phyloP scores from a whole-genome alignment of 2,888 invertebrate genomes.

The Spodoptera exigua region DNA sequence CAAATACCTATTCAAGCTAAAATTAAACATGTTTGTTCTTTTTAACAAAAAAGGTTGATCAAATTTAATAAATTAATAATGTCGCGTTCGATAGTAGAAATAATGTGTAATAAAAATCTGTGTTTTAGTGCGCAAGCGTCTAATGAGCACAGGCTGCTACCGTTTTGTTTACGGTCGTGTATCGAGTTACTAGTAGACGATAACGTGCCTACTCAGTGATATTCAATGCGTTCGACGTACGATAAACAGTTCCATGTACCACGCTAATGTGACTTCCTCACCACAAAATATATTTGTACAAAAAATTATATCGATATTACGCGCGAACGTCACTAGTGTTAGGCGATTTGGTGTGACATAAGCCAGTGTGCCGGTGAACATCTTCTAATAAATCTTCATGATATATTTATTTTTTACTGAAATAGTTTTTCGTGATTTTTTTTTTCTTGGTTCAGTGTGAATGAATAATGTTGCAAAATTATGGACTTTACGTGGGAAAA shows the following conservation, averaged over 20 bases:
- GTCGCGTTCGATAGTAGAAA: slow-evolving; percentile 34
- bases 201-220: slow-evolving; percentile 68
- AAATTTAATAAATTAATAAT: slow-evolving; percentile 2
- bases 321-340: slow-evolving; percentile 46
- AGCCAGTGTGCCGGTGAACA: slow-evolving; percentile 23
- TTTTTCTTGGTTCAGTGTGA: slow-evolving; percentile 1
- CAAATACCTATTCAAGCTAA: background rate
- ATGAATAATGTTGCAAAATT: slow-evolving; percentile 34
- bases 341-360: slow-evolving; percentile 32
- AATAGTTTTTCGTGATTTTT: slow-evolving; percentile 7
- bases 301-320: slow-evolving; percentile 51
- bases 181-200: slow-evolving; percentile 71
- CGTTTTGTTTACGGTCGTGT: slow-evolving; percentile 71
- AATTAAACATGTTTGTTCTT: slow-evolving; percentile 7
- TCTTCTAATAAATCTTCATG: slow-evolving; percentile 15
- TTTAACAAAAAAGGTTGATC: background rate
- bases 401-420: slow-evolving; percentile 19
- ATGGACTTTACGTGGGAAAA: slow-evolving; percentile 34
- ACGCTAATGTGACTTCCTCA: slow-evolving; percentile 30
- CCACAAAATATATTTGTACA: slow-evolving; percentile 31
- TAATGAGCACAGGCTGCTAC: slow-evolving; percentile 63
- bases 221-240: slow-evolving; percentile 48
- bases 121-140: slow-evolving; percentile 65
- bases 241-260: slow-evolving; percentile 23
- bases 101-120: slow-evolving; percentile 30